Base-by-base conservation (phyloP, 2,888 invertebrate genomes). In the Drosophila maculinotata region DNA sequence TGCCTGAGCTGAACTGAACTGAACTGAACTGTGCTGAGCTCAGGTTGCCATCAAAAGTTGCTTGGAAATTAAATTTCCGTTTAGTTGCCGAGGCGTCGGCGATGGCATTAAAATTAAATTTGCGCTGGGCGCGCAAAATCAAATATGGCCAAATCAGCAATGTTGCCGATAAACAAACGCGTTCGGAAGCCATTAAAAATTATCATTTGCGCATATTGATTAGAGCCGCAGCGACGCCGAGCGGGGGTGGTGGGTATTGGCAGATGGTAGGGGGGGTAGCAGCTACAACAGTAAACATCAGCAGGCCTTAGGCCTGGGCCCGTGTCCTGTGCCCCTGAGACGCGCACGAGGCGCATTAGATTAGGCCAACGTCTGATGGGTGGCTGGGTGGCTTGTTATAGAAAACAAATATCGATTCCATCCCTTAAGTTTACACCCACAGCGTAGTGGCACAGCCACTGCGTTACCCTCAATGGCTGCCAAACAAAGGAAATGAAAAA, bases 181-280 rank as follows among this genome's bases (percentile, higher is more conserved):
- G 84, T 65, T 83, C 72, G 83, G 81, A 88, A 89, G 83, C 89
- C 88, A 89, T 89, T 89, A 83, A 83, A 89, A 88, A 80, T 87
- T 89, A 89, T 87, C 85, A 89, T 85, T 82, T 80, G 78, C 74
- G 76, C 88, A 82, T 84, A 88, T 88, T 88, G 80, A 88, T 81
- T 84, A 79, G 80, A 66, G 58, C 51, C 23, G 47, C 42, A 47
- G 35, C 26, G 49, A 26, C 26, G 41, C 12, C 7, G 30, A 4
- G 31, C 12, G 36, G 17, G 36, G 31, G 35, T 30, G 54, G 28
- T 20, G 20, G 20, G 20, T 1, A 9, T 20, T n/a, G 28, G 30
- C 25, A 45, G 23, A 9, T 3, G 31, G 26, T 28, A 10, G 36
- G 39, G 6, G 31, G 14, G 15, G 12, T 10, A 31, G 28, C 25